Evolutionary conservation across 92 coral and sea anemone genomes (phyloP), one percentile per base, ranked within the genome.

Genomic region (Porites rus): DNA sequence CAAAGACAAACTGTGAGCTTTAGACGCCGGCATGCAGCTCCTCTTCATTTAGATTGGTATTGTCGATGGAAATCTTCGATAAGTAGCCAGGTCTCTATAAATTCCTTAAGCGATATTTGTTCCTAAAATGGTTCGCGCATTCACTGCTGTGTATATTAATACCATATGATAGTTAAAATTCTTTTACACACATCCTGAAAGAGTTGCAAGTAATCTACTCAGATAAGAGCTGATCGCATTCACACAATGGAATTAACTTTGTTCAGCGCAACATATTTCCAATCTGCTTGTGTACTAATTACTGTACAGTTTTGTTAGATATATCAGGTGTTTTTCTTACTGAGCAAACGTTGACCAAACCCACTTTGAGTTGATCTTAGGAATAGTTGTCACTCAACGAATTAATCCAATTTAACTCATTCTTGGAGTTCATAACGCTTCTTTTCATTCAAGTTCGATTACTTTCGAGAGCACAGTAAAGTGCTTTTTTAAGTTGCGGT

Each of bases 351-450:
- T 28, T 28, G 64, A 8, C 10, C 50, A 3, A 54, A 28, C 9
- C 68, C 84, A 2, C 72, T 79, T 10, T 22, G 75, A 51, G 12
- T 4, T 80, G 24, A 69, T 22, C 46, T 81, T 13, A 58, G 51
- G 58, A 72, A 79, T 67, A 53, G 53, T 54, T 62, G 53, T 79
- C 84, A 79, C 51, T 79, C 84, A 67, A 10, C 84, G 54, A 2
- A 6, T 52, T 52, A 79, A 67, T 79, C 84, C 65, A 79, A 52
- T 79, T 52, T 56, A 51, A 51, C 60, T 79, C 74, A 79, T 67
- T 67, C 75, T 79, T 8, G 68, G 75, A 51, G 52, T 79, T 67
- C 25, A 22, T 31, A 79, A 66, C 74, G 10, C 52, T 62, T 16
- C 1, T 6, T 4, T 20, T 64, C 82, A 60, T 52, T 62, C 2